Percentiles rank a stretch among this genome's conserved stretches.
phyloP scores from a whole-genome alignment of 1,140 invertebrate genomes.

The Megalopta genalis region DNA sequence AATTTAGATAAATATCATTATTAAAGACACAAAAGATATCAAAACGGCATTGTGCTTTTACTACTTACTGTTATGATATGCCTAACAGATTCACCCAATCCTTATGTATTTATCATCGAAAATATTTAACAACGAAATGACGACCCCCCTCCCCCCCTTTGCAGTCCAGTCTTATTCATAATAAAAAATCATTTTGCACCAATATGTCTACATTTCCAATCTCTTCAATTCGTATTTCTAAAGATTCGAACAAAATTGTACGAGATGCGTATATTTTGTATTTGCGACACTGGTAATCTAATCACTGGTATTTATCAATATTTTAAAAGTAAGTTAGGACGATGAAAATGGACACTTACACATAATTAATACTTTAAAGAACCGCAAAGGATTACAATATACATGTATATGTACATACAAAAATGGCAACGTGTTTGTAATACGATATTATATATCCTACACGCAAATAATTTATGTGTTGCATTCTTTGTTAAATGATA shows the following conservation, averaged over 20 bases:
- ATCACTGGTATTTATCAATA: slow-evolving; percentile 7
- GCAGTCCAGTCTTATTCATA: slow-evolving; percentile 10
- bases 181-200: background rate
- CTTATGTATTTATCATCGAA: slow-evolving; percentile 4
- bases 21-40: slow-evolving; percentile 39
- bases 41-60: slow-evolving; percentile 21
- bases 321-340: background rate
- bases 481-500: background rate
- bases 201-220: slow-evolving; percentile 3
- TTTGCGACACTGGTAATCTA: background rate
- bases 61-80: slow-evolving; percentile 36
- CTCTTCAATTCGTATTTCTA: slow-evolving; percentile 1
- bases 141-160: too few relatives aligned
- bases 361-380: slow-evolving; percentile 11
- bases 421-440: slow-evolving; percentile 5
- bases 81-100: slow-evolving; percentile 32
- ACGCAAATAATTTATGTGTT: slow-evolving; percentile 1
- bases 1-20: slow-evolving; percentile 27
- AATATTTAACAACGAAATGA: slow-evolving; percentile 4
- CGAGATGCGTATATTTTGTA: background rate
- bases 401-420: slow-evolving; percentile 1
- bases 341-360: background rate
- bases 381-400: slow-evolving; percentile 14
- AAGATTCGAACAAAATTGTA: background rate
- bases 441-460: background rate